Evolutionary conservation across 2,888 invertebrate species (phyloP), one percentile per base, ranked within the genome.

Genomic region (Frankliniella fusca): DNA sequence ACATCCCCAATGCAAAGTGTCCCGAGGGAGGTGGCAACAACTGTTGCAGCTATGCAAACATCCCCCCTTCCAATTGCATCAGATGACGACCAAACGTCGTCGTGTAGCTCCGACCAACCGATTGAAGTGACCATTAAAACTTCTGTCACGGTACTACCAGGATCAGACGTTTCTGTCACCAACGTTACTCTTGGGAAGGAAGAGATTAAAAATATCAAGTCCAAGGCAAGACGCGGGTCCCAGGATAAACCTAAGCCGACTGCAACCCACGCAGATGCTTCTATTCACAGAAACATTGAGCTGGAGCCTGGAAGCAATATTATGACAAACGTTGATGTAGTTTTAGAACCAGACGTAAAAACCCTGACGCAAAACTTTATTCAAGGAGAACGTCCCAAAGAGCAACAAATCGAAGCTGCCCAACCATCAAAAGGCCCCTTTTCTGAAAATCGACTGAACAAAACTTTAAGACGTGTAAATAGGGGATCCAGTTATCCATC

Each of bases 41-140:
- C 87, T 85, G 88, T 90, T 87, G 84, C 87, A 23, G 84, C 90
- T 70, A 89, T 91, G 82, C 89, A 93, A 88, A 93, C 93, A 20
- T 91, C 91, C 48, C 92, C 93, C 3, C 90, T 92, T 84, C 87
- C 90, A 23, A 88, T 89, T 15, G 88, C 89, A 61, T 91, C 91
- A 81, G 90, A 90, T 84, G 89, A 89, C 65, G 85, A 85, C 80
- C 83, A 84, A 84, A 89, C 89, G 0, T 88, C 90, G 82, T 89
- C 90, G 7, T 90, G 90, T 82, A 83, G 83, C 12, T 82, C 84
- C 48, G 91, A 90, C 84, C 91, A 90, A 84, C 89, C 90, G 20
- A 92, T 90, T 84, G 92, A 92, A 89, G 89, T 92, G n/a, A 90
- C 91, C 84, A 89, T 92, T 49, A 88, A 91, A 85, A 91, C 92